phyloP scores from a whole-genome alignment of 2,113 vertebrate species.

The Scomber scombrus region DNA sequence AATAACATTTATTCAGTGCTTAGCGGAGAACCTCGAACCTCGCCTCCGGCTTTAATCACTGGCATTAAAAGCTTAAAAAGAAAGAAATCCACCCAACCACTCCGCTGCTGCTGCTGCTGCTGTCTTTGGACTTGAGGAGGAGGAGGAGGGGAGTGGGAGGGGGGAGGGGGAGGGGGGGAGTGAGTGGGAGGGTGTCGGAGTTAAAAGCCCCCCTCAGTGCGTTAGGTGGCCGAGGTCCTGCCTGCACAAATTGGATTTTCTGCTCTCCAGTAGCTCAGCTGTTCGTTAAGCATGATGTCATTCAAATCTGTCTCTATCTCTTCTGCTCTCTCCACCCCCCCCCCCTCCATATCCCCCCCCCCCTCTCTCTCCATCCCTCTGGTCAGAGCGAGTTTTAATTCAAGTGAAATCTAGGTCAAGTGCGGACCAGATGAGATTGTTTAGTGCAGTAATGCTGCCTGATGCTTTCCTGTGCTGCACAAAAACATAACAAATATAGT shows the following conservation, averaged over 20 bases:
- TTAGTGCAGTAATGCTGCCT: constrained; percentile 36
- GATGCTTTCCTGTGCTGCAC: constrained; percentile 42
- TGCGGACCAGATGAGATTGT: constrained; percentile 57
- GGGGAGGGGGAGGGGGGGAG: neutral
- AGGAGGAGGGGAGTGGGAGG: neutral
- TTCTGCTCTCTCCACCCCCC: neutral
- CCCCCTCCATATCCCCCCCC: constrained; percentile 8
- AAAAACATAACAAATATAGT: constrained; percentile 48
- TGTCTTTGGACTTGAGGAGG: constrained; percentile 24
- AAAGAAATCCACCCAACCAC: constrained; percentile 1
- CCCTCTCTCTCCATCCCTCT: neutral
- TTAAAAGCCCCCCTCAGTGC: constrained; percentile 26
- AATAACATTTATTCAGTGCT: constrained; percentile 36
- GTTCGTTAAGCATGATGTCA: constrained; percentile 48
- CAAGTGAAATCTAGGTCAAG: constrained; percentile 71
- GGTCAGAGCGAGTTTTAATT: constrained; percentile 52
- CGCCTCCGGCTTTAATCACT: constrained; percentile 65
- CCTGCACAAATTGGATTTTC: constrained; percentile 66
- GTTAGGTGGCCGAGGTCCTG: constrained; percentile 50
- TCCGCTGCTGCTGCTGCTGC: neutral
- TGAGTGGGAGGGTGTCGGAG: constrained; percentile 2
- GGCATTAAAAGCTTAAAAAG: constrained; percentile 74
- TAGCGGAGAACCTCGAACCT: constrained; percentile 56
- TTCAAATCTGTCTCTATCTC: constrained; percentile 27
- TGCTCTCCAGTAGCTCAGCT: constrained; percentile 61